phyloP scores from a whole-genome alignment of 2,888 invertebrate species.

The Galeruca laticollis region DNA sequence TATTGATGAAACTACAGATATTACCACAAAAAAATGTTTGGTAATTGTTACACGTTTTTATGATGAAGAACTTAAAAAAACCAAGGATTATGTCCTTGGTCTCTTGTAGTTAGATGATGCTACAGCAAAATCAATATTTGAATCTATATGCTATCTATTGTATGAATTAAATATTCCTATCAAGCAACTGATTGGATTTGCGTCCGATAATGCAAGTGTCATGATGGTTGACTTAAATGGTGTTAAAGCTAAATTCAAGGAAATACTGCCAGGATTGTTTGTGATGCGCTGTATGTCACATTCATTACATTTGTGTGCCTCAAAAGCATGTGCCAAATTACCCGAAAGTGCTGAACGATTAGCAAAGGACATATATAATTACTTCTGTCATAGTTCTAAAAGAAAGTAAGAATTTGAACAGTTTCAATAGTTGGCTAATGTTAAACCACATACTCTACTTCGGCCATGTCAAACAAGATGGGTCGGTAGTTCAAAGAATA shows the following conservation, averaged over 20 bases:
- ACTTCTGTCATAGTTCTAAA: constrained; percentile 5
- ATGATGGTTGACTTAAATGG: no score
- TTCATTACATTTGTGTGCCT: constrained; percentile 21
- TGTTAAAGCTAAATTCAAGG: constrained; percentile 14
- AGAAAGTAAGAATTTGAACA: constrained; percentile 13
- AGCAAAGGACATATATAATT: constrained; percentile 15
- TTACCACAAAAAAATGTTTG: no score
- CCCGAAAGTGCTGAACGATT: constrained; percentile 12
- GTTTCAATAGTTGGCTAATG: constrained; percentile 8
- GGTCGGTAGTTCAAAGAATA: neutral
- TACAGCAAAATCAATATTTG: no score
- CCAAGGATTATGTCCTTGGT: no score
- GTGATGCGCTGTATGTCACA: constrained; percentile 24
- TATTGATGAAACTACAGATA: no score
- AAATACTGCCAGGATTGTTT: constrained; percentile 19
- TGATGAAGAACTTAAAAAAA: no score
- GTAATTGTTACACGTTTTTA: no score
- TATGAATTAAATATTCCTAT: no score
- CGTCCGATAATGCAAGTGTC: no score
- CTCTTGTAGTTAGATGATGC: no score
- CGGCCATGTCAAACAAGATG: constrained; percentile 11
- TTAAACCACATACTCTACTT: constrained; percentile 11
- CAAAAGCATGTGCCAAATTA: constrained; percentile 27
- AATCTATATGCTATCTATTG: no score
- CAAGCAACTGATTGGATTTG: no score